These are phyloP conservation scores for Pachymerium ferrugineum DNA, from an alignment of 2,888 invertebrate genomes.

Conservation along the genomic window DNA sequence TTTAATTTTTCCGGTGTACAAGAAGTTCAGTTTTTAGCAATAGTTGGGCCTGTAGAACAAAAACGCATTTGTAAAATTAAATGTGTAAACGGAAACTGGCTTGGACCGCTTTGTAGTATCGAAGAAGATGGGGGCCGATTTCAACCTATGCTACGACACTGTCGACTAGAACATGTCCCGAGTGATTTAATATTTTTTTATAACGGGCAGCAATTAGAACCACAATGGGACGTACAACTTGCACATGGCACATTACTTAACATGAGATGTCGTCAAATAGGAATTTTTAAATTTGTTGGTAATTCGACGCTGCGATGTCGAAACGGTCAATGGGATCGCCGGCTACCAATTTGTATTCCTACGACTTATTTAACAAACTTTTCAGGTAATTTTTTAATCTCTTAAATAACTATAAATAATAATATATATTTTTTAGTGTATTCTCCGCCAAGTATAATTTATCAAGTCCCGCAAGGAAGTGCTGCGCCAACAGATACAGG, in stretches of 20 bases:
- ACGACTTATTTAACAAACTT: conserved; percentile 80
- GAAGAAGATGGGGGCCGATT: conserved; percentile 64
- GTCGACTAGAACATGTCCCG: conserved; percentile 63
- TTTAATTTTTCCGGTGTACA: conserved; percentile 36
- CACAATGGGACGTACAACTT: conserved; percentile 59
- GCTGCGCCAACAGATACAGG: conserved; percentile 53
- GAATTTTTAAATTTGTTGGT: conserved; percentile 76
- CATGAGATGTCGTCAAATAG: conserved; percentile 72
- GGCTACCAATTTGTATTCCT: conserved; percentile 75
- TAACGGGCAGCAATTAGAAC: conserved; percentile 65
- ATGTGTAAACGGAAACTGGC: conserved; percentile 78
- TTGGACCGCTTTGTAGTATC: conserved; percentile 70
- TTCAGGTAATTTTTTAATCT: conserved; percentile 54
- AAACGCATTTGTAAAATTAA: conserved; percentile 73
- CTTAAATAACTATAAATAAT: not conserved
- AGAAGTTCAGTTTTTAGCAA: conserved; percentile 68
- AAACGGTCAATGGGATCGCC: conserved; percentile 73
- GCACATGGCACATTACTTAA: conserved; percentile 72
- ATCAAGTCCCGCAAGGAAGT: conserved; percentile 37
- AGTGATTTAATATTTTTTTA: conserved; percentile 66
- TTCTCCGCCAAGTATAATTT: conserved; percentile 40
- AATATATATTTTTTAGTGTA: conserved; percentile 34
- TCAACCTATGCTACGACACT: conserved; percentile 69
- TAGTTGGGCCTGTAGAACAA: conserved; percentile 55
- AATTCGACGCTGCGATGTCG: conserved; percentile 69